Conservation (phyloP, 2,888 invertebrate species). For the Desoria tigrina region DNA sequence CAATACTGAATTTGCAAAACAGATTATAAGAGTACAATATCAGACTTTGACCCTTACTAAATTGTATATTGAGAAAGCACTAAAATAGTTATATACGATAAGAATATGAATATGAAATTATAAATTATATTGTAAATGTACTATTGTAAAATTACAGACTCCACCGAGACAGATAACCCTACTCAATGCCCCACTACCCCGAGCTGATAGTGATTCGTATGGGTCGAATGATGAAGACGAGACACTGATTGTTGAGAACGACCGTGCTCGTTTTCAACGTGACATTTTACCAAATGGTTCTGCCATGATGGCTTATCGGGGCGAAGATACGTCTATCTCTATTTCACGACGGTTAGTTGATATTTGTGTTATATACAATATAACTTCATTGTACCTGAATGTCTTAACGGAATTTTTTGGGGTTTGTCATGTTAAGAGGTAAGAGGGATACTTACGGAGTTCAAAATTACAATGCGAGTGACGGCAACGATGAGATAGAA, state of each 20-base stretch:
- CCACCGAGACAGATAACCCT: slow-evolving; percentile 86
- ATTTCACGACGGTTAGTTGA: slow-evolving; percentile 1
- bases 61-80: no score
- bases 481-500: slow-evolving; percentile 65
- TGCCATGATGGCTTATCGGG: slow-evolving; percentile 27
- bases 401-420: no score
- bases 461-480: slow-evolving; percentile 13
- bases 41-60: no score
- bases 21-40: no score
- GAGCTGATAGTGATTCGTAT: slow-evolving; percentile 41
- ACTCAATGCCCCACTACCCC: slow-evolving; percentile 26
- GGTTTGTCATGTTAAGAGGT: no score
- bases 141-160: slow-evolving; percentile 69
- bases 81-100: no score
- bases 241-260: slow-evolving; percentile 48
- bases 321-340: background rate
- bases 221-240: slow-evolving; percentile 48
- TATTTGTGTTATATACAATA: background rate
- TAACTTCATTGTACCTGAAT: background rate
- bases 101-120: no score
- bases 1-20: background rate
- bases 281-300: slow-evolving; percentile 32
- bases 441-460: background rate
- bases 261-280: slow-evolving; percentile 37
- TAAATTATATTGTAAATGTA: no score